These are phyloP conservation scores for Catostylus mosaicus DNA, from an alignment of 30 jellyfish, hydroid and myxozoan genomes.

Conservation along the genomic window DNA sequence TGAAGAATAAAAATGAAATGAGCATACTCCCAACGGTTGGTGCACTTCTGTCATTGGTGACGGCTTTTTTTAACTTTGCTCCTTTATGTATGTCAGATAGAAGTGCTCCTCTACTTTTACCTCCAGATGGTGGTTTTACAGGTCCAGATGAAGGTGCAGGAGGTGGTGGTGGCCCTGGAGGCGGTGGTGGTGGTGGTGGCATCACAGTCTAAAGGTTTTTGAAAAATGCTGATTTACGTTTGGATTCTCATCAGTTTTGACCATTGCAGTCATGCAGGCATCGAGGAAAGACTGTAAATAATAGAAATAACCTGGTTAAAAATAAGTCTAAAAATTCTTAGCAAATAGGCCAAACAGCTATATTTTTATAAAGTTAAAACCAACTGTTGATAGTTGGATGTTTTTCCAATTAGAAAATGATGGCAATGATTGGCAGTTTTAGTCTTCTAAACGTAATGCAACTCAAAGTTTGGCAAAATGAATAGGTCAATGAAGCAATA, in stretches of 20 bases:
- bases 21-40: slow-evolving; percentile 80
- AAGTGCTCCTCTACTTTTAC: slow-evolving; percentile 76
- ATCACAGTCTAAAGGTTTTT: not conserved
- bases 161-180: slow-evolving; percentile 88
- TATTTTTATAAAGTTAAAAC: too few relatives aligned
- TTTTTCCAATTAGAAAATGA: too few relatives aligned
- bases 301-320: not conserved
- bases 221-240: not conserved
- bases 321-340: too few relatives aligned
- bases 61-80: slow-evolving; percentile 84
- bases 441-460: too few relatives aligned
- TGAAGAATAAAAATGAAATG: not conserved
- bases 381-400: too few relatives aligned
- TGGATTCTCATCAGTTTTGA: not conserved
- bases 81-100: slow-evolving; percentile 75
- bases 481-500: too few relatives aligned
- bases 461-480: too few relatives aligned
- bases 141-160: slow-evolving; percentile 75
- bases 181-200: slow-evolving; percentile 97
- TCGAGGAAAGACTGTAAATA: not conserved
- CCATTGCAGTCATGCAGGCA: not conserved
- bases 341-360: too few relatives aligned
- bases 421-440: too few relatives aligned
- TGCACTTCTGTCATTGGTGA: slow-evolving; percentile 86
- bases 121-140: slow-evolving; percentile 73